These are phyloP conservation scores for Xylota sylvarum DNA, from an alignment of 2,888 invertebrate species.

Conservation along the genomic window DNA sequence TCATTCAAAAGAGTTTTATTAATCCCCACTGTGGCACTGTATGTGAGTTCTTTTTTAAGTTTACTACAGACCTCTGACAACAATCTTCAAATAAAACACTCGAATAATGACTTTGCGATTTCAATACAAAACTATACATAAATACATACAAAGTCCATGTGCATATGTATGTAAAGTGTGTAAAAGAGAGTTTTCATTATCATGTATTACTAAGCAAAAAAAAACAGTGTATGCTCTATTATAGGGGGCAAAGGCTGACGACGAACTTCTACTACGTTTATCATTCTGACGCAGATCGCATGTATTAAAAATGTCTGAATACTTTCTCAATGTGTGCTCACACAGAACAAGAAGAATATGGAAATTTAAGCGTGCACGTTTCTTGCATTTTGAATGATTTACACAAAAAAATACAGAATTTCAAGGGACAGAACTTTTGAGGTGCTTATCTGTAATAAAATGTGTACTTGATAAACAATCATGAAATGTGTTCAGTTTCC, in stretches of 20 bases:
- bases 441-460: neutral
- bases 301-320: neutral
- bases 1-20: neutral
- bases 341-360: neutral
- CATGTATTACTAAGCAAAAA: conserved; percentile 24
- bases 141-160: neutral
- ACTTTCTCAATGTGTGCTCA: neutral
- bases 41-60: neutral
- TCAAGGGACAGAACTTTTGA: neutral
- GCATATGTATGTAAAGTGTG: neutral
- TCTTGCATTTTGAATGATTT: neutral
- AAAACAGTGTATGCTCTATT: neutral
- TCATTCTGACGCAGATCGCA: conserved; percentile 3
- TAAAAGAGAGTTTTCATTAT: conserved; percentile 10
- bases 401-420: neutral
- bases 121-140: neutral
- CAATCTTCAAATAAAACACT: conserved; percentile 36
- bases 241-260: neutral
- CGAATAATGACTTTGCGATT: conserved; percentile 32
- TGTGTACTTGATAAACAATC: neutral
- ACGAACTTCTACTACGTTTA: neutral
- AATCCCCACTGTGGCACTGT: neutral
- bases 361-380: neutral
- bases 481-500: neutral
- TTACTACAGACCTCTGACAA: conserved; percentile 22